A percentile compares a stretch with the other conserved stretches of the same genome.
These are phyloP conservation scores for Callyntrura sp. DNA, from an alignment of 2,888 invertebrate genomes.

Conservation along the genomic window DNA sequence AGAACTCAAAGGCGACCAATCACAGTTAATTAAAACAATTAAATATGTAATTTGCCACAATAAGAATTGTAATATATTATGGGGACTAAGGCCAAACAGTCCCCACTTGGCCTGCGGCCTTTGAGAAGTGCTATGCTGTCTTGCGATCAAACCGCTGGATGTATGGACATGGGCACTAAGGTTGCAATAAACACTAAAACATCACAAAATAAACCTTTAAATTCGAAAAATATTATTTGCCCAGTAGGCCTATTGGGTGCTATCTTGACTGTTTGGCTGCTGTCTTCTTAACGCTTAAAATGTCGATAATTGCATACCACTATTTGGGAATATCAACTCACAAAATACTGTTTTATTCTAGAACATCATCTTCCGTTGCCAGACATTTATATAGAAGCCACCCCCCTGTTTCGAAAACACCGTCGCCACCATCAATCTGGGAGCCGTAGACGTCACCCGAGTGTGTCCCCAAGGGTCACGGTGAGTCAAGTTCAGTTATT, in stretches of 20 bases:
- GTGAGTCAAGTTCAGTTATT: constrained; percentile 7
- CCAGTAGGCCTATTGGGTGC: constrained; percentile 30
- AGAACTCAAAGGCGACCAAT: constrained; percentile 10
- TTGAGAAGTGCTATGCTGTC: constrained; percentile 36
- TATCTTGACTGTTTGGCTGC: constrained; percentile 48
- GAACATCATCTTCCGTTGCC: background rate
- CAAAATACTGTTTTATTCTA: background rate
- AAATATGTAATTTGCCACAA: background rate
- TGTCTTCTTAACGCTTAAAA: constrained; percentile 23
- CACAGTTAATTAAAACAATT: background rate
- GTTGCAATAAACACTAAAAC: background rate
- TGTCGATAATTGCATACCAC: background rate
- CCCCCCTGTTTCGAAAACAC: constrained; percentile 25
- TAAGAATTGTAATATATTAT: background rate
- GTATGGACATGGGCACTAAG: background rate
- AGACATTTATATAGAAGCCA: constrained; percentile 13
- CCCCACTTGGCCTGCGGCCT: constrained; percentile 2
- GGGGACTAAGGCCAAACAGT: background rate
- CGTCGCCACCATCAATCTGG: background rate
- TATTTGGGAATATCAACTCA: background rate
- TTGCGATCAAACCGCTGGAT: constrained; percentile 37
- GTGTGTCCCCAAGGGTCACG: constrained; percentile 32
- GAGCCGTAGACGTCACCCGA: background rate
- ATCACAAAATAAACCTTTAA: background rate
- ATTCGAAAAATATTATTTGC: background rate